Percentiles rank a stretch among this genome's conserved stretches.
Evolutionary conservation across 2,888 invertebrate species (phyloP).

Genomic region (Nineta flava): DNA sequence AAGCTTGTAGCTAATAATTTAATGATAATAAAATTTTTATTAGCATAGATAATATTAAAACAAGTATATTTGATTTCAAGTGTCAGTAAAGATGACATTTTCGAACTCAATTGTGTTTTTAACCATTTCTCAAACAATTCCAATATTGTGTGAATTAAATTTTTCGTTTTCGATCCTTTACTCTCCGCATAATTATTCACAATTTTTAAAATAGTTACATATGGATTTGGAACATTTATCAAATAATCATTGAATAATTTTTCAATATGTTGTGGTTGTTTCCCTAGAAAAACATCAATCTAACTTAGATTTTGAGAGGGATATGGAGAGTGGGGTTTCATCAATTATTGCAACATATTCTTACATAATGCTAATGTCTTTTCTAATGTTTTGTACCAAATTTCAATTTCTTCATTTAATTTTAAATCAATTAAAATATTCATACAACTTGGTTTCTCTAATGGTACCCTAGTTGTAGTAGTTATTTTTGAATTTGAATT

Average conservation of each 20-base stretch:
- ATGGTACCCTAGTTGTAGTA: no score
- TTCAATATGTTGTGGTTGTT: constrained; percentile 27
- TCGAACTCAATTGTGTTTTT: constrained; percentile 21
- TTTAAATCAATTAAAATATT: constrained; percentile 4
- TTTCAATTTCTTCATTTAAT: background rate
- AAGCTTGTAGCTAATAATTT: constrained; percentile 47
- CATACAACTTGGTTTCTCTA: background rate
- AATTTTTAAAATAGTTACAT: constrained; percentile 38
- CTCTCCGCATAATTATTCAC: constrained; percentile 45
- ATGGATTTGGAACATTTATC: constrained; percentile 37
- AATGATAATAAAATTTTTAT: constrained; percentile 45
- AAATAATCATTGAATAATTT: constrained; percentile 33
- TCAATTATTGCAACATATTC: constrained; percentile 26
- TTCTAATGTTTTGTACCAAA: constrained; percentile 5
- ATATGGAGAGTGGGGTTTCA: background rate
- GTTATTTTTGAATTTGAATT: background rate
- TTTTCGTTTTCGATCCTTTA: constrained; percentile 43
- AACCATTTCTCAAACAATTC: constrained; percentile 42
- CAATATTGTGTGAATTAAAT: constrained; percentile 43
- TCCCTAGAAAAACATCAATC: background rate
- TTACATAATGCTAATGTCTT: constrained; percentile 35
- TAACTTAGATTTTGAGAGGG: background rate
- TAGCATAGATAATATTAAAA: constrained; percentile 52
- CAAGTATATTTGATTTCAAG: constrained; percentile 49
- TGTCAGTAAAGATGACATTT: constrained; percentile 31